phyloP scores from a whole-genome alignment of 2,888 invertebrate species.

The Catocala nupta region DNA sequence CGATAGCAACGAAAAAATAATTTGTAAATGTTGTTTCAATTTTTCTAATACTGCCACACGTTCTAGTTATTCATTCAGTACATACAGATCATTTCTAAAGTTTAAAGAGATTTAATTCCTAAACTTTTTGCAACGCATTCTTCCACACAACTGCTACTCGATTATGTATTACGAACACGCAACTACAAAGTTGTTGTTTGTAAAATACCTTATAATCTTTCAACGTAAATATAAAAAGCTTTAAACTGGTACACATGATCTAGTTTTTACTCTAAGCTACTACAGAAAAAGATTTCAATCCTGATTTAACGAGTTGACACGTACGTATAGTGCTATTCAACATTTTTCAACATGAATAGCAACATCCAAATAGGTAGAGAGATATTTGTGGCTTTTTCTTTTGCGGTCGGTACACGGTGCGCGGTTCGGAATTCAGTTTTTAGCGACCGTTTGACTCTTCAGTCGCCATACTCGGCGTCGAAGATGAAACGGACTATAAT shows the following conservation, averaged over 20 bases:
- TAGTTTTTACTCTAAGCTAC: conserved; percentile 57
- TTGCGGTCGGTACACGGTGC: conserved; percentile 66
- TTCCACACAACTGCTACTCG: conserved; percentile 29
- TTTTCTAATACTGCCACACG: not conserved
- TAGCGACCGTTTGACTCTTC: conserved; percentile 66
- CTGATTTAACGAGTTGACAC: conserved; percentile 69
- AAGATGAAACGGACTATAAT: conserved; percentile 66
- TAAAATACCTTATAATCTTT: conserved; percentile 51
- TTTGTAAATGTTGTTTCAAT: not conserved
- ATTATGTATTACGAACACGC: conserved; percentile 42
- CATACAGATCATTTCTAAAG: not conserved
- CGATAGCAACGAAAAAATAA: conserved; percentile 58
- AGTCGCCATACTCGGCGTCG: conserved; percentile 68
- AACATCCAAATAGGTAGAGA: conserved; percentile 61
- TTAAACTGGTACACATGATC: conserved; percentile 49
- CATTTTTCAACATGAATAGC: conserved; percentile 68
- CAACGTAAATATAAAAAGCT: conserved; percentile 46
- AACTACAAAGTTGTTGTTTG: conserved; percentile 47
- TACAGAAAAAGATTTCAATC: conserved; percentile 62
- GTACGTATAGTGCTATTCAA: conserved; percentile 65
- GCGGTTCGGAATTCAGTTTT: conserved; percentile 72
- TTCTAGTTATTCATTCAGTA: not conserved
- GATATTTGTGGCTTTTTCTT: conserved; percentile 67
- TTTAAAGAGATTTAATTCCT: conserved; percentile 45
- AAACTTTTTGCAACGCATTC: conserved; percentile 46